These are phyloP conservation scores for Aptenodytes forsteri DNA, from an alignment of 2,113 vertebrate species.

Conservation along the genomic window DNA sequence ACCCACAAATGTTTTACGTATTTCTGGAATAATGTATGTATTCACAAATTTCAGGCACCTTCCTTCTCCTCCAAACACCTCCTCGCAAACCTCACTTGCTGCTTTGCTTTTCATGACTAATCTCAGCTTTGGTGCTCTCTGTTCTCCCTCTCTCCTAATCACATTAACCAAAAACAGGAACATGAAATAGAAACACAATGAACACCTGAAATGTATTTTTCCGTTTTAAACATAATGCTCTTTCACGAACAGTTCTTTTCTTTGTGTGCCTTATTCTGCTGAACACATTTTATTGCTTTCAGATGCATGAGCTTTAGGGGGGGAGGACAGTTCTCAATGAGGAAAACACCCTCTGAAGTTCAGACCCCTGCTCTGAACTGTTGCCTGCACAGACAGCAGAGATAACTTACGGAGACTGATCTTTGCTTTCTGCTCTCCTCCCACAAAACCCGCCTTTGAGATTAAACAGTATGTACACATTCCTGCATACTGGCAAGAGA, in stretches of 20 bases:
- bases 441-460: neutral
- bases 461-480: rapidly evolving
- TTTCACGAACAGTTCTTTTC: neutral
- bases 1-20: neutral
- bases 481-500: neutral
- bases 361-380: neutral
- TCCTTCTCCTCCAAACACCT: neutral
- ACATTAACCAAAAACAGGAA: neutral
- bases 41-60: neutral
- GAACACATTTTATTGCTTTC: neutral
- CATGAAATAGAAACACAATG: neutral
- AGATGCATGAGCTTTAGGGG: neutral
- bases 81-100: neutral
- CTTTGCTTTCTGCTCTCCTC: neutral
- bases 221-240: neutral
- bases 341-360: neutral
- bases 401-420: rapidly evolving
- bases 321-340: neutral
- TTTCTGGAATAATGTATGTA: neutral
- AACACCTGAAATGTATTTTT: neutral
- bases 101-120: neutral
- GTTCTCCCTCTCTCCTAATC: neutral
- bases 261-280: neutral
- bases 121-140: neutral
- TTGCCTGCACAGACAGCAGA: neutral